Percentiles rank a stretch among this genome's conserved stretches.
Conservation (phyloP, 2,888 invertebrate species). For the Imbricaverruca yamaguchii region DNA sequence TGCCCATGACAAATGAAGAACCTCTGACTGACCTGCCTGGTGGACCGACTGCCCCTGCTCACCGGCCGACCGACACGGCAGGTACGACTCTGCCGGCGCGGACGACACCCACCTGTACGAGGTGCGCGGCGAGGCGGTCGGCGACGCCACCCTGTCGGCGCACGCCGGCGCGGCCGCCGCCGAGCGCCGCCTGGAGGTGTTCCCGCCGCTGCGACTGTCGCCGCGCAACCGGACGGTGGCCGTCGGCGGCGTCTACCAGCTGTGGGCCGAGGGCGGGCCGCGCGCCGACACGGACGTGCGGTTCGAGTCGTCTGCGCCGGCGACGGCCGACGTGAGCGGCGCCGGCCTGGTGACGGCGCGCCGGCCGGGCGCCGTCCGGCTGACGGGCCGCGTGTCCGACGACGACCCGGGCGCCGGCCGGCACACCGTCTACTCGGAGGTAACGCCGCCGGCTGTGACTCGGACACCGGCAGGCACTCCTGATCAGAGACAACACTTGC, state of each 20-base stretch:
- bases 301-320: neutral
- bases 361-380: neutral
- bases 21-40: too few species aligned
- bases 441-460: neutral
- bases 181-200: neutral
- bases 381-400: neutral
- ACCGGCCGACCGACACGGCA: neutral
- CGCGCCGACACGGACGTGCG: neutral
- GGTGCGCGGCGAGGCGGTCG: constrained; percentile 8
- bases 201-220: neutral
- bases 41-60: too few species aligned
- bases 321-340: neutral
- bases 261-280: constrained; percentile 1
- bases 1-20: too few species aligned
- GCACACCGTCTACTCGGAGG: neutral
- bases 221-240: neutral
- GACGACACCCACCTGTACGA: constrained; percentile 12
- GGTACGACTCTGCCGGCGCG: neutral
- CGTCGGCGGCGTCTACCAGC: neutral
- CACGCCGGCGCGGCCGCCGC: neutral
- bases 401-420: neutral
- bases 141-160: constrained; percentile 9
- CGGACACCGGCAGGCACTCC: too few species aligned
- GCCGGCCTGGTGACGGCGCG: constrained; percentile 15
- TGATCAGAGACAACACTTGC: too few species aligned